Base-by-base conservation (phyloP, 2,888 invertebrate genomes). In the Andrena flavipes region DNA sequence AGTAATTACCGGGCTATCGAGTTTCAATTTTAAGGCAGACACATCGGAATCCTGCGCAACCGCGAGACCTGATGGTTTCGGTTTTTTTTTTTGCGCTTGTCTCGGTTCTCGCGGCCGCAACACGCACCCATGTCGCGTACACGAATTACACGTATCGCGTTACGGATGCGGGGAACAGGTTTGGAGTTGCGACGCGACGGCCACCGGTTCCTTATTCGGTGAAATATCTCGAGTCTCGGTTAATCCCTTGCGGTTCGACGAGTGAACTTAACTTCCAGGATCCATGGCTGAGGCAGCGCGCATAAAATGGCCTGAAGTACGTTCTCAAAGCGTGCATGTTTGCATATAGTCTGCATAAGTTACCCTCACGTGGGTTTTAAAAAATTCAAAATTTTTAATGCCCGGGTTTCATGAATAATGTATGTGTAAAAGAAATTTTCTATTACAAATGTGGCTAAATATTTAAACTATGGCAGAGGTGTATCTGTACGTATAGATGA, bases 161-260 rank as follows among this genome's bases (percentile, higher is more conserved):
- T 87, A 84, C 87, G 78, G 67, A 78, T 70, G 64, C 69, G 29
- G 67, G 75, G 70, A 87, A 87, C 88, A 72, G 87, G 87, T 87
- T 87, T 87, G 26, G 67, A 42, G 73, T 81, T 71, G 72, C 81
- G 5, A 23, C 62, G 59, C 26, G 33, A 48, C 30, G 67, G 64
- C 64, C 48, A 48, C 23, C n/a, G 72, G 60, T 72, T 72, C 78
- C 82, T 82, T 82, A 68, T 84, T 82, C 78, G 76, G 75, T 42
- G 54, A 65, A 72, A 72, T 68, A 68, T 60, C 60, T 10, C 54
- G 48, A 26, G 26, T 10, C 62, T 48, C 8, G 49, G 5, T 73
- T 13, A 10, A 30, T 68, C 26, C 42, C 3, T 23, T 26, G 48
- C n/a, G 59, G 29, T 30, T 69, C n/a, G 56, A 26, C 23, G 23